Percentiles rank a stretch among this genome's conserved stretches.
These are phyloP conservation scores for Gonioctena quinquepunctata DNA, from an alignment of 1,140 invertebrate species.

Conservation along the genomic window DNA sequence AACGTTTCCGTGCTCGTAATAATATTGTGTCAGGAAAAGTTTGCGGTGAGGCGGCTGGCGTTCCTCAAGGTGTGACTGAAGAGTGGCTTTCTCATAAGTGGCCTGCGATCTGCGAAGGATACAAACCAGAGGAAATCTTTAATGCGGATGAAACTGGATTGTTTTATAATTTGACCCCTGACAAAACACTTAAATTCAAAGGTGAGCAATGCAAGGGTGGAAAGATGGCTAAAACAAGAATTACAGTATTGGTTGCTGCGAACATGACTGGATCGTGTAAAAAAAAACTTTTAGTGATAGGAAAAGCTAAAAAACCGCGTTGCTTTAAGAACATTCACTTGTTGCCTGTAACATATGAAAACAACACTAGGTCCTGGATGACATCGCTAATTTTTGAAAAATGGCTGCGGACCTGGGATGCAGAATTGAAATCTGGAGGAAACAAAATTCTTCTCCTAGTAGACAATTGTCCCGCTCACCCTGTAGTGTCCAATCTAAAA, in stretches of 20 bases:
- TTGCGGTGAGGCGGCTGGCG: slow-evolving; percentile 24
- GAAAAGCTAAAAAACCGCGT: slow-evolving; percentile 53
- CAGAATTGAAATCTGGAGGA: slow-evolving; percentile 12
- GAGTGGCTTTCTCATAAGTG: slow-evolving; percentile 17
- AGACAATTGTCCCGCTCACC: slow-evolving; percentile 35
- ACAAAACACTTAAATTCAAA: slow-evolving; percentile 48
- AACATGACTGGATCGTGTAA: slow-evolving; percentile 53
- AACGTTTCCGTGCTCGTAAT: slow-evolving; percentile 30
- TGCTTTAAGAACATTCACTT: slow-evolving; percentile 53
- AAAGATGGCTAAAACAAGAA: slow-evolving; percentile 52
- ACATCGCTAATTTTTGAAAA: slow-evolving; percentile 37
- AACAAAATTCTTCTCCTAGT: slow-evolving; percentile 31
- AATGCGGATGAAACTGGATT: slow-evolving; percentile 56
- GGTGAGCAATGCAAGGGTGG: slow-evolving; percentile 46
- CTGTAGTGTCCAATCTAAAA: too few relatives aligned
- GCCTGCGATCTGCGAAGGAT: slow-evolving; percentile 3
- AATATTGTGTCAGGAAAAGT: slow-evolving; percentile 27
- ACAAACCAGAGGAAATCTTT: slow-evolving; percentile 37
- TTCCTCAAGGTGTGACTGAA: slow-evolving; percentile 12
- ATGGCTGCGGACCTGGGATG: slow-evolving; percentile 25
- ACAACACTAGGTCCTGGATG: slow-evolving; percentile 57
- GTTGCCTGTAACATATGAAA: slow-evolving; percentile 45
- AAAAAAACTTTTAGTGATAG: slow-evolving; percentile 48
- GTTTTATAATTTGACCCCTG: slow-evolving; percentile 55
- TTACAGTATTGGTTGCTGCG: slow-evolving; percentile 51